These are phyloP conservation scores for Schrankia costaestrigalis DNA, from an alignment of 2,888 invertebrate genomes.

Conservation along the genomic window DNA sequence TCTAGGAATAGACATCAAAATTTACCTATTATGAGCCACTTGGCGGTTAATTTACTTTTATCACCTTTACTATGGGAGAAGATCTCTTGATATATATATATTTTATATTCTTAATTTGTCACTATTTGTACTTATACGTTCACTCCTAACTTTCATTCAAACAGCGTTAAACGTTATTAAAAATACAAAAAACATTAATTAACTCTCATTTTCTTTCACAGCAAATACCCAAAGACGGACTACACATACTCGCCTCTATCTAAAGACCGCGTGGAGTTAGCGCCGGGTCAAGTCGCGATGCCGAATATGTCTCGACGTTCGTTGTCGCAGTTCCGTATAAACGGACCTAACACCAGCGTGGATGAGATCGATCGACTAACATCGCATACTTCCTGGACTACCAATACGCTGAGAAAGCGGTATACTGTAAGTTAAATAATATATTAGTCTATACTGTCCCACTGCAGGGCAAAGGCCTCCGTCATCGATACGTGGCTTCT, in stretches of 20 bases:
- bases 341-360: conserved; percentile 63
- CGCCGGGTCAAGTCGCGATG: conserved; percentile 90
- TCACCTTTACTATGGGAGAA: no score
- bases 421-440: conserved; percentile 49
- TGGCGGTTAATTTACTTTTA: no score
- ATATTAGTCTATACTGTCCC: background rate
- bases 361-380: conserved; percentile 59
- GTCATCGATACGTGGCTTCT: no score
- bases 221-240: conserved; percentile 94
- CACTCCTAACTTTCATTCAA: background rate
- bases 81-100: no score
- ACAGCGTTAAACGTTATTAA: no score
- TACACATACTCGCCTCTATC: conserved; percentile 93
- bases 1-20: no score
- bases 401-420: conserved; percentile 47
- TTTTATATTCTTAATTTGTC: no score
- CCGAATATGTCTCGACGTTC: conserved; percentile 94
- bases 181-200: background rate
- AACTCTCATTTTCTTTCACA: conserved; percentile 56
- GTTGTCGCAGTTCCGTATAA: conserved; percentile 77
- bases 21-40: no score
- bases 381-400: conserved; percentile 43
- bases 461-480: background rate
- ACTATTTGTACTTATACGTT: no score
- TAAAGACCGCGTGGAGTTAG: conserved; percentile 89